These are phyloP conservation scores for Eilema depressum DNA, from an alignment of 2,888 invertebrate genomes.

Conservation along the genomic window DNA sequence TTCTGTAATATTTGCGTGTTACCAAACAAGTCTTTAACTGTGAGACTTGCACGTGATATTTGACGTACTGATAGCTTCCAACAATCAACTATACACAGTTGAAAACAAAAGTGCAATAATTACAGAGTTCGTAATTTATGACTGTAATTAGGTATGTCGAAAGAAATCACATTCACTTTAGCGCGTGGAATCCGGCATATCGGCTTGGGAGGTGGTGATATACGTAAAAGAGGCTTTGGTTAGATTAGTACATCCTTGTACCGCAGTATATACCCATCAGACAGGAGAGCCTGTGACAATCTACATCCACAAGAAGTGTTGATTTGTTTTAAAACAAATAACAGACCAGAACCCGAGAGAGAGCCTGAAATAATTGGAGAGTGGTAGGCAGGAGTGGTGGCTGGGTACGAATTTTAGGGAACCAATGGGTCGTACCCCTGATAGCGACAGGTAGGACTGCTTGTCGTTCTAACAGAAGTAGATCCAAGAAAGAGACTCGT, in stretches of 20 bases:
- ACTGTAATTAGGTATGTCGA: neutral
- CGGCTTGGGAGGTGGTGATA: neutral
- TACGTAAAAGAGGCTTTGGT: neutral
- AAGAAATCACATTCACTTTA: neutral
- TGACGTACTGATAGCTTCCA: neutral
- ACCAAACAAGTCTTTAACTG: neutral
- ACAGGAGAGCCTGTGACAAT: too few species aligned
- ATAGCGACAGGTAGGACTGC: too few species aligned
- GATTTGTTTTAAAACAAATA: too few species aligned
- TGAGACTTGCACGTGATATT: neutral
- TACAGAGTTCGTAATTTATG: neutral
- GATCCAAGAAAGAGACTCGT: too few species aligned
- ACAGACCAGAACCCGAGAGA: too few species aligned
- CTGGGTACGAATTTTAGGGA: too few species aligned
- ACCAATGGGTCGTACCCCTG: too few species aligned
- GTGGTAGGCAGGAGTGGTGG: too few species aligned
- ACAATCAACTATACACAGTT: neutral
- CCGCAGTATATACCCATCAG: too few species aligned
- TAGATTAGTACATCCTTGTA: neutral
- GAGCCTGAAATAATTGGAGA: too few species aligned
- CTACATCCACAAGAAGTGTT: too few species aligned
- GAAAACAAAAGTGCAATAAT: neutral
- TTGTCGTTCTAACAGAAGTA: too few species aligned
- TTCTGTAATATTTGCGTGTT: constrained; percentile 44
- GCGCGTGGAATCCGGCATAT: neutral